Percentiles rank a stretch among this genome's conserved stretches.
phyloP scores from a whole-genome alignment of 2,888 invertebrate genomes.

The Leptothorax acervorum region DNA sequence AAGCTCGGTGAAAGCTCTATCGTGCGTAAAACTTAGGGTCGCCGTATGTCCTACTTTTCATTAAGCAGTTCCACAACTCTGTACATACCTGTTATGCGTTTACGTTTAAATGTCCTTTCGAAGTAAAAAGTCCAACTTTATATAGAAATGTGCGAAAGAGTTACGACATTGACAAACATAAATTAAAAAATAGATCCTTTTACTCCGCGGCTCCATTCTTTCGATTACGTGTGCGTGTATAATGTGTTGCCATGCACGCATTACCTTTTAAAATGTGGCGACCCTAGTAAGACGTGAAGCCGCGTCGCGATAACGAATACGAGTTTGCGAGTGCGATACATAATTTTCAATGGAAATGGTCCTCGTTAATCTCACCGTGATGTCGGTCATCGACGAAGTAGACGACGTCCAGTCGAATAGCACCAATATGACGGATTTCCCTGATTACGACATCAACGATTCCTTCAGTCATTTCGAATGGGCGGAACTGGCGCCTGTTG shows the following conservation, averaged over 20 bases:
- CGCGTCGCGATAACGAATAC: constrained; percentile 1
- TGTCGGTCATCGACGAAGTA: constrained; percentile 44
- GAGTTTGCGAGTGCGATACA: neutral
- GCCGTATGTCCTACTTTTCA: neutral
- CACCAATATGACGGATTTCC: constrained; percentile 77
- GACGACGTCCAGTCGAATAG: constrained; percentile 70
- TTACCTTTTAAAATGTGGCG: neutral
- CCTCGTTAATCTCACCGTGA: neutral
- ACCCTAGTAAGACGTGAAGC: neutral
- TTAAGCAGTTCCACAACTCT: neutral
- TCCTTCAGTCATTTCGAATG: constrained; percentile 86
- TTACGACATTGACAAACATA: neutral
- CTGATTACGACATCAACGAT: constrained; percentile 86
- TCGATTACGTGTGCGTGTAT: neutral
- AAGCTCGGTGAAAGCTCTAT: neutral
- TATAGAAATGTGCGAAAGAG: neutral
- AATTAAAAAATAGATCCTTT: constrained; percentile 2
- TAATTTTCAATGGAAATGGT: neutral
- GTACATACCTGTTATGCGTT: neutral
- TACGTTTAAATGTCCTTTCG: neutral
- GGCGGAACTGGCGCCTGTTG: constrained; percentile 87
- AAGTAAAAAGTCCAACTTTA: neutral
- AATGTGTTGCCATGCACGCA: neutral
- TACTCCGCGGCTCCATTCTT: neutral
- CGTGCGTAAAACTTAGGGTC: constrained; percentile 3